Base-by-base conservation (phyloP, 2,888 invertebrate genomes). In the Melikaiella ostensackeni region DNA sequence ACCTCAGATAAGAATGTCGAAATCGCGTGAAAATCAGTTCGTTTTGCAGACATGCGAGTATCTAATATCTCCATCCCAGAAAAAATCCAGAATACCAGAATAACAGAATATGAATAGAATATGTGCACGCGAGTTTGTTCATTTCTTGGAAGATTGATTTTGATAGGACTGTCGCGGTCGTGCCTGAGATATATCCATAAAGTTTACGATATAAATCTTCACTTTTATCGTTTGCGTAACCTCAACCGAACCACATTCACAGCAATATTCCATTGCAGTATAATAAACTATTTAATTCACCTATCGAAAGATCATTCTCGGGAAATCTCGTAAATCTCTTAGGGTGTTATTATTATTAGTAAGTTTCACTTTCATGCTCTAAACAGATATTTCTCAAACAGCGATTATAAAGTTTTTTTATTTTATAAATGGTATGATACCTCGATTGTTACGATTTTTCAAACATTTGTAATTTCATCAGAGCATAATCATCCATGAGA, bases 281-380 rank as follows among this genome's bases (percentile, higher is more conserved):
- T 16, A 64, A 38, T 35, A 46, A 27, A 19, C 46, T 46, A n/a
- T 70, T 24, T 42, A 50, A 66, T 66, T 50, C 27, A 27, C 70
- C 19, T 50, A 70, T 50, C 46, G 50, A 46, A 30, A 42, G 42
- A 42, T 42, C 27, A 46, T 66, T 66, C 42, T 24, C 42, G 38
- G 27, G 27, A 46, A 66, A 70, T 70, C 11, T 30, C 27, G 50
- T 55, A 70, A 70, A 70, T 70, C 70, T 70, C 24, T 6, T 11
- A 27, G 50, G 50, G 70, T 70, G 70, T 70, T 70, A 70, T 50
- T 70, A 70, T 70, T 70, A 50, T 50, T 70, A 70, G 55, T 70
- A 70, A 70, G 46, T 50, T 30, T 70, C 30, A 50, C 50, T 70
- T 59, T 59, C 27, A 27, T 27, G 5, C 27, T 59, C 27, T 27